A percentile compares a stretch with the other conserved stretches of the same genome.
Conservation (phyloP, 2,797 vertebrate species). For the Girardinus metallicus region DNA sequence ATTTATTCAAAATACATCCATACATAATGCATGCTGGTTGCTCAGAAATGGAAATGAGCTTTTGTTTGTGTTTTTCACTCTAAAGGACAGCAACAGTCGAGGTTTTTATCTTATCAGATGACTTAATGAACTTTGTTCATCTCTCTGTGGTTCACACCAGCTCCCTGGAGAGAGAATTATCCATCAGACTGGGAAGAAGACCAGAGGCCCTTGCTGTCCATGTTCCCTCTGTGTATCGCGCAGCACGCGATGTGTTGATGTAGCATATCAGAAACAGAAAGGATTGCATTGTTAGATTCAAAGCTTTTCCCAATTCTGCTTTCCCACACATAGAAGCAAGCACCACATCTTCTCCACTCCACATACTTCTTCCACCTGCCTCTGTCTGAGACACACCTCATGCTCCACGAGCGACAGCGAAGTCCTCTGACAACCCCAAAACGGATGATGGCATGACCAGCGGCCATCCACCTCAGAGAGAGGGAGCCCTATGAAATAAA, state of each 20-base stretch:
- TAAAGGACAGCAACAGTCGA: neutral
- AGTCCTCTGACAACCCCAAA: slow-evolving; percentile 54
- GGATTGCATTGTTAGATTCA: slow-evolving; percentile 8
- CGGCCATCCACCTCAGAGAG: slow-evolving; percentile 26
- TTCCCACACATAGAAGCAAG: slow-evolving; percentile 7
- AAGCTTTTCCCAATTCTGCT: slow-evolving; percentile 19
- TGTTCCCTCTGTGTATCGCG: slow-evolving; percentile 1
- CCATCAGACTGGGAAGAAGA: slow-evolving; percentile 29
- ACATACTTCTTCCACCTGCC: slow-evolving; percentile 10
- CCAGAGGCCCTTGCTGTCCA: slow-evolving; percentile 19
- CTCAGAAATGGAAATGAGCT: neutral
- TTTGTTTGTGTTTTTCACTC: neutral
- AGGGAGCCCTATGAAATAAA: slow-evolving; percentile 69
- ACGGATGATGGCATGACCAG: slow-evolving; percentile 55
- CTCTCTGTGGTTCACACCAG: slow-evolving; percentile 22
- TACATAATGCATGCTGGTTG: neutral
- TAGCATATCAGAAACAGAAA: neutral
- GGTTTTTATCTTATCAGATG: slow-evolving; percentile 1
- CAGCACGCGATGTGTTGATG: slow-evolving; percentile 3
- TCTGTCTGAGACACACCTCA: slow-evolving; percentile 23
- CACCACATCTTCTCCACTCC: neutral
- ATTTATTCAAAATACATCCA: neutral
- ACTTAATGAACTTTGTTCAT: slow-evolving; percentile 26
- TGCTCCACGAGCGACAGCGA: slow-evolving; percentile 39
- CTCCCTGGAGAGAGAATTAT: slow-evolving; percentile 41